These are phyloP conservation scores for Thyatira batis DNA, from an alignment of 2,888 invertebrate genomes.

Conservation along the genomic window DNA sequence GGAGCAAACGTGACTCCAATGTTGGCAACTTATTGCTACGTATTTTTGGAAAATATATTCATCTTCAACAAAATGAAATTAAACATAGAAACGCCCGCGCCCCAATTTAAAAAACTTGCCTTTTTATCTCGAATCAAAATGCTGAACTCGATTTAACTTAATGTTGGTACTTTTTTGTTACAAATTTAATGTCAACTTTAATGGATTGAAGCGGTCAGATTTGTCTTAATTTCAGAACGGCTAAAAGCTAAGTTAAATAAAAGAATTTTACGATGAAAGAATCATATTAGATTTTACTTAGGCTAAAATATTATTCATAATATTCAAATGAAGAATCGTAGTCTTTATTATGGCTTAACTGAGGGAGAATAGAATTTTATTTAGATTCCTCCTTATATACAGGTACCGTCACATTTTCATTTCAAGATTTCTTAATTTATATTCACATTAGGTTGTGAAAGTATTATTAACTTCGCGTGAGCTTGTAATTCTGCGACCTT, in stretches of 20 bases:
- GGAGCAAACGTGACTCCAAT: constrained; percentile 24
- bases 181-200: not conserved
- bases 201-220: not conserved
- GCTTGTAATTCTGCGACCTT: constrained; percentile 31
- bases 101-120: not conserved
- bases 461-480: not conserved
- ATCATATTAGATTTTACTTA: not conserved
- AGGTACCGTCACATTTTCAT: not conserved
- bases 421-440: not conserved
- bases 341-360: not conserved
- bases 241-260: not conserved
- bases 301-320: not conserved
- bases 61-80: not conserved
- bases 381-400: no score
- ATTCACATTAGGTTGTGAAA: not conserved
- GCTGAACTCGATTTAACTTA: not conserved
- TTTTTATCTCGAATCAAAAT: not conserved
- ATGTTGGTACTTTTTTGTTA: not conserved
- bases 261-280: not conserved
- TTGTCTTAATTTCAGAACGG: not conserved
- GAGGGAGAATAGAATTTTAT: not conserved
- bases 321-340: no score
- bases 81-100: not conserved
- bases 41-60: not conserved
- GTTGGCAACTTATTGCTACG: constrained; percentile 16